Conservation (phyloP, 2,113 vertebrate species). For the Upupa epops region DNA sequence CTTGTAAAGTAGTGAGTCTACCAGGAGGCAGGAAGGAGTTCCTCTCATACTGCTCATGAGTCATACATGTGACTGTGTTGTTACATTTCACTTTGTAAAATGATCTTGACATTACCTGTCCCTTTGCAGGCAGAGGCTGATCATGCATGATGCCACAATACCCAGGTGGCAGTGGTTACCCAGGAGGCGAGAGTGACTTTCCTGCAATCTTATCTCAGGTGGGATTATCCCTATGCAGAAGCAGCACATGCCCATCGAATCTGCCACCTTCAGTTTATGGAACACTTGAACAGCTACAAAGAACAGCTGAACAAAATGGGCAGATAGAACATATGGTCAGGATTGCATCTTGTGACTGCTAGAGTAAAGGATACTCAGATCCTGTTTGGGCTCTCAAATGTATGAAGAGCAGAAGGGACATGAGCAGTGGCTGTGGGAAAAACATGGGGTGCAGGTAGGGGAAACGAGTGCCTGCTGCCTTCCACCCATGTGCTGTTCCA, state of each 20-base stretch:
- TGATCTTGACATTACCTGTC: background rate
- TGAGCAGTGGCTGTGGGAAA: background rate
- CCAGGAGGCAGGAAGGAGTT: background rate
- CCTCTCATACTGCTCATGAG: background rate
- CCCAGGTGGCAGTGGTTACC: background rate
- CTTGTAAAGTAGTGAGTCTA: background rate
- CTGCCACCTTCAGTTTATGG: background rate
- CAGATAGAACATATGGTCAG: background rate
- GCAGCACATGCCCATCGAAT: background rate
- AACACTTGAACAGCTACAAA: background rate
- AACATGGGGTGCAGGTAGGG: fast-evolving
- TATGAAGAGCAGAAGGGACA: background rate
- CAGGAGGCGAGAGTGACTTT: background rate
- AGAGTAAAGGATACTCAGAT: background rate
- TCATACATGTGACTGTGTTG: background rate
- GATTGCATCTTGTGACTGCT: background rate
- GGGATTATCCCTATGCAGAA: background rate
- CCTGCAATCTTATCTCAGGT: background rate
- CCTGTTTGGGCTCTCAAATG: background rate
- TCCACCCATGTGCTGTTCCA: fast-evolving
- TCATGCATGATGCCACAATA: background rate
- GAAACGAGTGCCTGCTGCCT: background rate
- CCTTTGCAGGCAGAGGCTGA: background rate
- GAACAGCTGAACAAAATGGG: background rate
- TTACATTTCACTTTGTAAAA: background rate